These are phyloP conservation scores for Diarsia brunnea DNA, from an alignment of 2,888 invertebrate species.

Conservation along the genomic window DNA sequence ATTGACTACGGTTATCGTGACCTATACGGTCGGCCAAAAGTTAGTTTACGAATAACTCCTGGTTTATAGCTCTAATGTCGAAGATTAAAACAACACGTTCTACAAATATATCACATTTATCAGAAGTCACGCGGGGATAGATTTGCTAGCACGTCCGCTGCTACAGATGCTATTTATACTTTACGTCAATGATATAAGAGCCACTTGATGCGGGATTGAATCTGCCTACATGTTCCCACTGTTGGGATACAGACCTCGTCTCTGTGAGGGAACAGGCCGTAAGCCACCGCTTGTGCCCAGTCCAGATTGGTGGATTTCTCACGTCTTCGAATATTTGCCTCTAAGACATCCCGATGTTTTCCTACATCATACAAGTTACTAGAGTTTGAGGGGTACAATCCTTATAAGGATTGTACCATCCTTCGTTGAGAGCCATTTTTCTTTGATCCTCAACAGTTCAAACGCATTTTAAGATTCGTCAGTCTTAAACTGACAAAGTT, in stretches of 20 bases:
- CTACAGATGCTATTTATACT: neutral
- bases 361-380: no score
- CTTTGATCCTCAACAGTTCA: neutral
- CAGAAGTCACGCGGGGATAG: constrained; percentile 36
- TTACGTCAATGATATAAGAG: constrained; percentile 9
- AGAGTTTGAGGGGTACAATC: neutral
- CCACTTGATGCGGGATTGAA: neutral
- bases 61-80: constrained; percentile 45
- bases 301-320: neutral
- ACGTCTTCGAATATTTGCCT: neutral
- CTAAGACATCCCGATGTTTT: neutral
- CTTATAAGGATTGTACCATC: neutral
- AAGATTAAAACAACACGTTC: constrained; percentile 37
- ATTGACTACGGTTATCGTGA: constrained; percentile 42
- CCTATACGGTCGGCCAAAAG: constrained; percentile 19
- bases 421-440: neutral
- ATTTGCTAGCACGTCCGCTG: constrained; percentile 44
- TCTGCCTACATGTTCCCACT: neutral
- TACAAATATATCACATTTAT: constrained; percentile 67
- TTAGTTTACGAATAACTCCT: constrained; percentile 35
- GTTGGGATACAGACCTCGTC: neutral
- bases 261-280: neutral
- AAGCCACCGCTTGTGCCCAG: neutral
- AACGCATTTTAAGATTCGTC: neutral
- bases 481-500: neutral